Evolutionary conservation across 2,888 invertebrate species (phyloP), one percentile per base, ranked within the genome.

Genomic region (Lottia gigantea): DNA sequence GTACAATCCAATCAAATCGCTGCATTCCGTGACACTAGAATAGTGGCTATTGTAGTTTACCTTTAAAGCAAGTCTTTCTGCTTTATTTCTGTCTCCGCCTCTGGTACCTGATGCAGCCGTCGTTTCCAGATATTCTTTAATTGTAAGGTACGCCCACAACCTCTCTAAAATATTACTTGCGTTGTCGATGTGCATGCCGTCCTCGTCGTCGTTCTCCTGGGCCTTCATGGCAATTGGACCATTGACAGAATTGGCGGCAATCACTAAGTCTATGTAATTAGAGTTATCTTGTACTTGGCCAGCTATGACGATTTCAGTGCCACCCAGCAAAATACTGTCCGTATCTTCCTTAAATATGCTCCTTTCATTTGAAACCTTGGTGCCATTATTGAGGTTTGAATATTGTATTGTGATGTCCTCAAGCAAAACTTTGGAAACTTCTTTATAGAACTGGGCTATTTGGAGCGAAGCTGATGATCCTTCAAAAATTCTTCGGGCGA

Each of bases 401-500:
- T 83, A 83, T 3, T 69, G 73, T 62, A 85, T 78, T 15, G 78
- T 91, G 70, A 94, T 91, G 80, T 93, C 91, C 0, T 92, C 90
- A 64, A 94, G 89, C 7, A 93, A 88, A 0, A 94, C 93, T 6
- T 93, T 92, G 0, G 94, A 91, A 71, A 94, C 92, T 87, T 93
- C 92, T 47, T 84, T 76, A 77, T 89, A 89, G 77, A 90, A 93
- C 83, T 92, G 91, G 49, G 91, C 90, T 62, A 94, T 89, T 86
- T 94, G 94, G 65, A 92, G 85, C 72, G 92, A 91, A 0, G 93
- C 92, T 85, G 93, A 93, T 0, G 92, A 91, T 11, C 92, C 93
- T 85, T 93, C 93, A 87, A 93, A 93, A 25, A 94, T 93, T 86
- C 92, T 92, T 7, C 93, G 89, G 80, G 92, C 92, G 87, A 93